Conservation (phyloP, 2,888 invertebrate genomes). For the Microplitis deprimator region DNA sequence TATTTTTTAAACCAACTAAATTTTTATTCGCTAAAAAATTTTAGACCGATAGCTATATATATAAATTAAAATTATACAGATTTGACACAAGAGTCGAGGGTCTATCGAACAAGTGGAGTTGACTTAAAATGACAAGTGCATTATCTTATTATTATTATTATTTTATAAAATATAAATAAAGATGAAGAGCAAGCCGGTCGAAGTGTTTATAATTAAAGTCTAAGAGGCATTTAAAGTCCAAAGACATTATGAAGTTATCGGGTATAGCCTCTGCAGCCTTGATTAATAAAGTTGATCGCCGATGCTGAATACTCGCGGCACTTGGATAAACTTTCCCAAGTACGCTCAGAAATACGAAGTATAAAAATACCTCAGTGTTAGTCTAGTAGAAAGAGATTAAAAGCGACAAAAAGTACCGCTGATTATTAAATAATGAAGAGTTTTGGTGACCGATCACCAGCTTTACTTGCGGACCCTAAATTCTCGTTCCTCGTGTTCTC, state of each 20-base stretch:
- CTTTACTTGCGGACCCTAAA: no score
- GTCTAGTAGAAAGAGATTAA: constrained; percentile 11
- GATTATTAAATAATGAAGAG: not conserved
- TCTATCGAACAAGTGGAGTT: constrained; percentile 24
- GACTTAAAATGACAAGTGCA: not conserved
- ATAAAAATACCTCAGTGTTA: constrained; percentile 29
- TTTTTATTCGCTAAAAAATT: constrained; percentile 20
- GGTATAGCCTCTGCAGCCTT: not conserved
- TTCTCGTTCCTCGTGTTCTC: no score
- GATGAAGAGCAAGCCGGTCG: no score
- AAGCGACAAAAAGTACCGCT: constrained; percentile 22
- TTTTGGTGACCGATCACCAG: no score
- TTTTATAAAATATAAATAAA: no score
- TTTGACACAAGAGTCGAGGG: not conserved
- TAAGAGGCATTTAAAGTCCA: not conserved
- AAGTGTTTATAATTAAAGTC: not conserved
- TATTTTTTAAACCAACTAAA: constrained; percentile 40
- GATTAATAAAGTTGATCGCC: constrained; percentile 34
- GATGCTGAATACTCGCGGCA: constrained; percentile 8
- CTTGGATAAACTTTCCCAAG: constrained; percentile 4
- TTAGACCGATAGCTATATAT: constrained; percentile 10
- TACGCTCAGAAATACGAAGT: constrained; percentile 21
- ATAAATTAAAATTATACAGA: constrained; percentile 14
- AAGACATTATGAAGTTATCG: constrained; percentile 3
- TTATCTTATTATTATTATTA: not conserved